Percentiles rank a stretch among this genome's conserved stretches.
These are phyloP conservation scores for Cantharis rustica DNA, from an alignment of 2,888 invertebrate species.

Conservation along the genomic window DNA sequence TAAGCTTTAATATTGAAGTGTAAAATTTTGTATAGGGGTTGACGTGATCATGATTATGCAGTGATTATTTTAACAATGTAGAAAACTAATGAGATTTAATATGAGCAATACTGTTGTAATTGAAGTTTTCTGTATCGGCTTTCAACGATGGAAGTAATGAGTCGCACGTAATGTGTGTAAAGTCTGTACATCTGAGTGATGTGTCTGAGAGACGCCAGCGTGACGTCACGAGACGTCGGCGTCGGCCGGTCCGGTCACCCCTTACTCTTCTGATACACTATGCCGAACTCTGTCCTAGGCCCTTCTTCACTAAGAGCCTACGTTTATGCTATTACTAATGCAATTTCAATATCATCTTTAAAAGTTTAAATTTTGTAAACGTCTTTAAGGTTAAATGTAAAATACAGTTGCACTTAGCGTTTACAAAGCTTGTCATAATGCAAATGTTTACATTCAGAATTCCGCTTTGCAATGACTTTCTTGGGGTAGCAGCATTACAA, in stretches of 20 bases:
- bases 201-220: constrained; percentile 49
- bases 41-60: not conserved
- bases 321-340: constrained; percentile 18
- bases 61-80: not conserved
- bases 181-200: constrained; percentile 47
- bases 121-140: constrained; percentile 15
- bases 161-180: constrained; percentile 44
- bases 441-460: not conserved
- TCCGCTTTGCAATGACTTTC: not conserved
- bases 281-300: constrained; percentile 27
- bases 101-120: constrained; percentile 14
- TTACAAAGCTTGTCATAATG: not conserved
- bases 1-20: constrained; percentile 14
- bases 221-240: constrained; percentile 51
- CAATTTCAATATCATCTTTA: constrained; percentile 17
- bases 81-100: not conserved
- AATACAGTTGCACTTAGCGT: not conserved
- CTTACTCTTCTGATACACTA: constrained; percentile 25
- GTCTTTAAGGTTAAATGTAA: not conserved
- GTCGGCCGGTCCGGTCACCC: constrained; percentile 44
- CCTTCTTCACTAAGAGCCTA: constrained; percentile 28
- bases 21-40: not conserved
- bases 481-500: not conserved
- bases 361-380: constrained; percentile 5
- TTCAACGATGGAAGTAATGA: constrained; percentile 39